Evolutionary conservation across 1,140 invertebrate species (phyloP).

Genomic region (Nasonia giraulti): DNA sequence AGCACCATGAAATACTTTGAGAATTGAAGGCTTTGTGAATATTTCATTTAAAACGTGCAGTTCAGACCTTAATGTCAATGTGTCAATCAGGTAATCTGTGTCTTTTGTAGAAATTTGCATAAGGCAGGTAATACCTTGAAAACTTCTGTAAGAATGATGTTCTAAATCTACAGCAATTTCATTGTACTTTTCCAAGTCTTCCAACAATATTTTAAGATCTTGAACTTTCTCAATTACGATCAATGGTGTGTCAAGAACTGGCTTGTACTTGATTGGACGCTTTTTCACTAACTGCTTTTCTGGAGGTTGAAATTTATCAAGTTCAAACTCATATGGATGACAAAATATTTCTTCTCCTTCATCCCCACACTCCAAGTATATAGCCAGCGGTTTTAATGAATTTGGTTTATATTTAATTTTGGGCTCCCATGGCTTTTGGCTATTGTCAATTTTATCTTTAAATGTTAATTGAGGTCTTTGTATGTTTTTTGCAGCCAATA

Average conservation of each 20-base stretch:
- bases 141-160: conserved; percentile 89
- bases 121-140: conserved; percentile 91
- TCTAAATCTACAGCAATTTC: conserved; percentile 93
- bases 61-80: conserved; percentile 87
- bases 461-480: conserved; percentile 89
- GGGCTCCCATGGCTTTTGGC: conserved; percentile 84
- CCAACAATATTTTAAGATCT: conserved; percentile 80
- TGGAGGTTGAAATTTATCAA: conserved; percentile 81
- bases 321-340: conserved; percentile 93
- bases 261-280: conserved; percentile 71
- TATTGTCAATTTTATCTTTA: conserved; percentile 91
- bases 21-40: conserved; percentile 91
- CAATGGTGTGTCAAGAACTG: conserved; percentile 80
- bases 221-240: conserved; percentile 81
- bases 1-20: conserved; percentile 97
- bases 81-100: conserved; percentile 95
- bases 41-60: conserved; percentile 91
- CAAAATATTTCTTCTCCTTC: conserved; percentile 73
- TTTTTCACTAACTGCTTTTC: conserved; percentile 71
- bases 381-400: conserved; percentile 85
- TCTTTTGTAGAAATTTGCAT: conserved; percentile 94
- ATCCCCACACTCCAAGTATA: conserved; percentile 81
- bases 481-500: conserved; percentile 85
- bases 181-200: conserved; percentile 79
- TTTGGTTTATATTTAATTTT: conserved; percentile 92